Percentiles rank a stretch among this genome's conserved stretches.
phyloP scores from a whole-genome alignment of 2,113 vertebrate species.

The Burhinus oedicnemus region DNA sequence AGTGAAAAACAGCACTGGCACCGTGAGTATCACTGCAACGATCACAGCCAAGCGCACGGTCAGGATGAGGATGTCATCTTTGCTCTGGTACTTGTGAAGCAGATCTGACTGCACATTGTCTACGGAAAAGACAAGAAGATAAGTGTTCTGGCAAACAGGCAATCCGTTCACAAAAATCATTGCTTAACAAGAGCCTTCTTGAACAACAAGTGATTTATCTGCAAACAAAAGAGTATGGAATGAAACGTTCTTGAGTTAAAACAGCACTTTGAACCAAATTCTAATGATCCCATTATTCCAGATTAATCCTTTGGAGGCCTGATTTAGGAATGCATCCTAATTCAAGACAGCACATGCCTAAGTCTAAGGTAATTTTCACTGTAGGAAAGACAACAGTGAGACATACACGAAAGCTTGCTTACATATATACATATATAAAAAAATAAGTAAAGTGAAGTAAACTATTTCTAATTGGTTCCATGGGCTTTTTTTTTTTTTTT shows the following conservation, averaged over 20 bases:
- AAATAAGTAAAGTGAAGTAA: background rate
- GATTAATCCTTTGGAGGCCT: slow-evolving; percentile 47
- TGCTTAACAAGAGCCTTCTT: slow-evolving; percentile 43
- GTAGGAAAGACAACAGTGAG: slow-evolving; percentile 57
- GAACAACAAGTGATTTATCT: slow-evolving; percentile 56
- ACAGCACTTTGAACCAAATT: slow-evolving; percentile 15
- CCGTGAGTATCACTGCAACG: slow-evolving; percentile 78
- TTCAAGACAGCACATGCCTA: slow-evolving; percentile 36
- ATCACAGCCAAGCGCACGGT: slow-evolving; percentile 81
- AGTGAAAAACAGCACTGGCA: slow-evolving; percentile 83
- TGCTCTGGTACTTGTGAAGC: slow-evolving; percentile 79
- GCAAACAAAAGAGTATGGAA: slow-evolving; percentile 27
- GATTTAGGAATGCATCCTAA: slow-evolving; percentile 40
- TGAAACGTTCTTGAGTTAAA: slow-evolving; percentile 22
- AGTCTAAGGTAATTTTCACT: slow-evolving; percentile 52
- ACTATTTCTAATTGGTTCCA: background rate
- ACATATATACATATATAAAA: background rate
- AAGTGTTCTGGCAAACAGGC: background rate
- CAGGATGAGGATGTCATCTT: slow-evolving; percentile 76
- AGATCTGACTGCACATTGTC: slow-evolving; percentile 77
- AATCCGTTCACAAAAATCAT: slow-evolving; percentile 23
- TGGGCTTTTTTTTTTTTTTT: background rate
- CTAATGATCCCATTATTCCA: slow-evolving; percentile 47
- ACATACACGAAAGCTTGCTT: background rate
- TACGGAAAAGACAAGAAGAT: slow-evolving; percentile 48